Evolutionary conservation across 2,888 invertebrate genomes (phyloP), one percentile per base, ranked within the genome.

Genomic region (Panzeria rudis): DNA sequence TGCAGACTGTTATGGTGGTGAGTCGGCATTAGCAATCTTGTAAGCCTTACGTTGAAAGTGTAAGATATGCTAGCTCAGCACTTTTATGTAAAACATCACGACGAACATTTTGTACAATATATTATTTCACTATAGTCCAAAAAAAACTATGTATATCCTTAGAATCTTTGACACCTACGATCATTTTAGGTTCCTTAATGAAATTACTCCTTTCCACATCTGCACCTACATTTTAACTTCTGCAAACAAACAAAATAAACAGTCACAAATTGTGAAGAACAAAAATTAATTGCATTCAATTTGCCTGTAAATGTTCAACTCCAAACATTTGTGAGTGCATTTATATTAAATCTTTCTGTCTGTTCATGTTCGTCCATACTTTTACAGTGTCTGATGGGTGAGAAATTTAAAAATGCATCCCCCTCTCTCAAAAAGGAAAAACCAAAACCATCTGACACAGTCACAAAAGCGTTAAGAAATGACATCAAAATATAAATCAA

Each of bases 221-320:
- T 71, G 32, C 23, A 13, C 1, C 4, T 23, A 3, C 47, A 56
- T 68, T 52, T 62, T 23, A 75, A n/a, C 20, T 61, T 54, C 69
- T 61, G 50, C 29, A 50, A 62, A 32, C 54, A 44, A 25, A 50
- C 8, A 9, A 68, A 38, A 15, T 15, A 50, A 29, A 35, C 59
- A 73, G 29, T 59, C 29, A 52, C 80, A 62, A 78, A 73, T 71
- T 85, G 41, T 81, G 56, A 75, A 77, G 56, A 85, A 85, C 69
- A 23, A 64, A 81, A 82, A 85, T 82, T 85, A 85, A 85, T 82
- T 78, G 75, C 25, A 56, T 85, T 85, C 84, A 85, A 82, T 82
- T 85, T 82, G 62, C 38, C 73, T 66, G 77, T 72, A 81, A 81
- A 81, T 75, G 72, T 68, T 76, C 54, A 11, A 62, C 68, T 68